Evolutionary conservation across 2,888 invertebrate genomes (phyloP).

Genomic region (Adela reaumurella): DNA sequence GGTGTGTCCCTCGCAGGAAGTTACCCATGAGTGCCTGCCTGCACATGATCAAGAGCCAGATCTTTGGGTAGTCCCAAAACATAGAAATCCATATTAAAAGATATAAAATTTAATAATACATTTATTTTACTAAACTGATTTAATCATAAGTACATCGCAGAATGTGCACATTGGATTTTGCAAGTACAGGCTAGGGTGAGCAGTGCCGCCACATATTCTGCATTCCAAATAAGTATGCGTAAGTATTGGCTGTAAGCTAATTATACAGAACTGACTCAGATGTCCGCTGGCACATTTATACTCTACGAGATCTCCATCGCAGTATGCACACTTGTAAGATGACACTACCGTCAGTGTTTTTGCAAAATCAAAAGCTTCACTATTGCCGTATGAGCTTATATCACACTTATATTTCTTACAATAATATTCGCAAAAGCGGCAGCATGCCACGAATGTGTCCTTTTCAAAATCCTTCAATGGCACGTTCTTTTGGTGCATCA

Average conservation of each 20-base stretch:
- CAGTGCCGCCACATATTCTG: slow-evolving; percentile 24
- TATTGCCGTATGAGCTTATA: slow-evolving; percentile 15
- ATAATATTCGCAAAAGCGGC: slow-evolving; percentile 27
- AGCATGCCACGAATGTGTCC: slow-evolving; percentile 22
- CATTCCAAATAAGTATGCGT: slow-evolving; percentile 29
- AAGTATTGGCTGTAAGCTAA: slow-evolving; percentile 33
- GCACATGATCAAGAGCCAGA: too few species aligned
- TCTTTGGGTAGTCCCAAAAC: too few species aligned
- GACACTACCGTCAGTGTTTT: slow-evolving; percentile 26
- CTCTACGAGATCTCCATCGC: not conserved
- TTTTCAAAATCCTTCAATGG: slow-evolving; percentile 18
- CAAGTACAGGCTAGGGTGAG: slow-evolving; percentile 21
- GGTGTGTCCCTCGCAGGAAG: too few species aligned
- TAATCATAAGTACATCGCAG: slow-evolving; percentile 29
- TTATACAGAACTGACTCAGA: slow-evolving; percentile 33
- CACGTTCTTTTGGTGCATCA: slow-evolving; percentile 14
- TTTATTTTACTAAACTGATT: not conserved
- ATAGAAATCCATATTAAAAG: too few species aligned
- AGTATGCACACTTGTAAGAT: slow-evolving; percentile 12
- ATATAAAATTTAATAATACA: too few species aligned
- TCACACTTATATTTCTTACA: slow-evolving; percentile 23
- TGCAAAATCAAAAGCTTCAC: slow-evolving; percentile 23
- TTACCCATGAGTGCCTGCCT: too few species aligned
- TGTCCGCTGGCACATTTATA: slow-evolving; percentile 22
- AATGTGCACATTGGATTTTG: slow-evolving; percentile 28